These are phyloP conservation scores for Gobiocypris rarus DNA, from an alignment of 2,113 vertebrate species.

Conservation along the genomic window DNA sequence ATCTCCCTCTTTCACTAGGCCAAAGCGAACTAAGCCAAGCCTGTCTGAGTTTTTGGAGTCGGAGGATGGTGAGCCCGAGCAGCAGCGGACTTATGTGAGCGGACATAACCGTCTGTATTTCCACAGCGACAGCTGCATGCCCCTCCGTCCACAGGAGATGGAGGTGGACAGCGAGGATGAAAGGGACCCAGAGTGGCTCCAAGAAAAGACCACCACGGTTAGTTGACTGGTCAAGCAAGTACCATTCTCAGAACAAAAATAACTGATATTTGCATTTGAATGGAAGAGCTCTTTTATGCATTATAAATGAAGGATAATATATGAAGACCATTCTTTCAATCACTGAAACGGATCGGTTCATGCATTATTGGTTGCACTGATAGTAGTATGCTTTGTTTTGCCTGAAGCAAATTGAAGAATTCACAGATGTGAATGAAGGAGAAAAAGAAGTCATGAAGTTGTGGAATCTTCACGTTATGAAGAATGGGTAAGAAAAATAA, in stretches of 20 bases:
- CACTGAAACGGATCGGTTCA: neutral
- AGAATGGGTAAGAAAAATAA: slow-evolving; percentile 85
- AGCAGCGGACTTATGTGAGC: slow-evolving; percentile 95
- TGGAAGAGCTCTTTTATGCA: neutral
- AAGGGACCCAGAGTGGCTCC: slow-evolving; percentile 94
- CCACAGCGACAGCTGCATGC: slow-evolving; percentile 97
- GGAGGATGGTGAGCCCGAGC: slow-evolving; percentile 95
- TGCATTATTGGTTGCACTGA: neutral
- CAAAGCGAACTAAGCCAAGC: slow-evolving; percentile 95
- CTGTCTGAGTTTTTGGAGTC: slow-evolving; percentile 97
- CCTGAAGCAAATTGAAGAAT: slow-evolving; percentile 95
- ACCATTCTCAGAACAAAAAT: neutral
- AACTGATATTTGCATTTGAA: neutral
- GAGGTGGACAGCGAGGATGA: slow-evolving; percentile 97
- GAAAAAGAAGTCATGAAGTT: slow-evolving; percentile 99
- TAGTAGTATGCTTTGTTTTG: neutral
- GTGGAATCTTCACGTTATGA: slow-evolving; percentile 99
- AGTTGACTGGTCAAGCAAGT: neutral
- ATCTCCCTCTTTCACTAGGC: slow-evolving; percentile 71
- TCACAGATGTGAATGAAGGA: slow-evolving; percentile 98
- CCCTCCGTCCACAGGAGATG: slow-evolving; percentile 97
- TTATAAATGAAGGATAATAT: neutral
- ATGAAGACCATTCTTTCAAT: no score
- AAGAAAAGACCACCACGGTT: slow-evolving; percentile 93
- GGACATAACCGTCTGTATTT: slow-evolving; percentile 98